Conservation (phyloP, 2,113 vertebrate genomes). For the Neotoma lepida region DNA sequence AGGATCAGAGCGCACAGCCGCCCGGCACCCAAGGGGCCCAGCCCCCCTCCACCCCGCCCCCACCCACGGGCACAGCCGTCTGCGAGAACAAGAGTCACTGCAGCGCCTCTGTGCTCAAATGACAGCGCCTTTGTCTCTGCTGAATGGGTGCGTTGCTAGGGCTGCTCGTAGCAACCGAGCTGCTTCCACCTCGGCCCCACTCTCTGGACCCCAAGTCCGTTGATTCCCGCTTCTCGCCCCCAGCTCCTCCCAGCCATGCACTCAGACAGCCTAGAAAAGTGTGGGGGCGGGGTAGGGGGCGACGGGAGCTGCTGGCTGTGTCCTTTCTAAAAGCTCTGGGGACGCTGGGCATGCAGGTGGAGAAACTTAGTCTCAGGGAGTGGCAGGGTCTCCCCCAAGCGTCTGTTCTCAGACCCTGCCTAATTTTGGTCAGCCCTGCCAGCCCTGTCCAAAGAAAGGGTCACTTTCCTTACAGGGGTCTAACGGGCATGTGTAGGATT, state of each 20-base stretch:
- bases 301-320: background rate
- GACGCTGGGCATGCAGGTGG: background rate
- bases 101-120: slow-evolving; percentile 67
- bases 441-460: background rate
- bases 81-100: slow-evolving; percentile 28
- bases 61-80: background rate
- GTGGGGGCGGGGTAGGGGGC: background rate
- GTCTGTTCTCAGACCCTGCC: background rate
- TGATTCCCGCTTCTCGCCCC: background rate
- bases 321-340: background rate
- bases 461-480: background rate
- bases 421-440: background rate
- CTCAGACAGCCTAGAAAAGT: background rate
- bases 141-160: slow-evolving; percentile 79
- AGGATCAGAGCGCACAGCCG: background rate
- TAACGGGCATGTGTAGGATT: background rate
- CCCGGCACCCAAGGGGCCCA: background rate
- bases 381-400: background rate
- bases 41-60: background rate
- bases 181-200: slow-evolving; percentile 59
- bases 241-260: background rate
- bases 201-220: background rate
- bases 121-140: slow-evolving; percentile 78
- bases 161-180: slow-evolving; percentile 74
- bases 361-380: background rate